Percentiles rank a stretch among this genome's conserved stretches.
These are phyloP conservation scores for Megaceryle maxima DNA, from an alignment of 2,113 vertebrate genomes.

Conservation along the genomic window DNA sequence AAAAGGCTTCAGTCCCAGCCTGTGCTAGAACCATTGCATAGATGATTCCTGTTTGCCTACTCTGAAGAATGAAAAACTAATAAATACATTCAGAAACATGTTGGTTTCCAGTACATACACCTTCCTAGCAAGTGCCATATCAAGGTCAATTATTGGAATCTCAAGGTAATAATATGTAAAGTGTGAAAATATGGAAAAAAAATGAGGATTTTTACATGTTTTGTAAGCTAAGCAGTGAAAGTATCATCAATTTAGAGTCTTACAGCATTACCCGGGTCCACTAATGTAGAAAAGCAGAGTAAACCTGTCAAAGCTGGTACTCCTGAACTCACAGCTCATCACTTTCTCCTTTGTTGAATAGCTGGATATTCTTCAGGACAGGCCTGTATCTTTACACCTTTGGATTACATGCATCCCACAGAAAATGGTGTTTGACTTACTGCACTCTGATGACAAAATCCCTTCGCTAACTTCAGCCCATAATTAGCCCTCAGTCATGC, in stretches of 20 bases:
- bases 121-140: neutral
- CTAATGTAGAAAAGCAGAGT: neutral
- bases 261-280: neutral
- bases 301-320: neutral
- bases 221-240: neutral
- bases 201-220: neutral
- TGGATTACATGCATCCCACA: neutral
- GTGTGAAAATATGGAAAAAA: neutral
- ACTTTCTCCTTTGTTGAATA: neutral
- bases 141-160: neutral
- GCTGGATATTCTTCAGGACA: neutral
- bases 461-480: neutral
- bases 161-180: neutral
- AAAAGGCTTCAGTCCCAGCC: neutral
- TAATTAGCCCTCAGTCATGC: fast-evolving
- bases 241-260: neutral
- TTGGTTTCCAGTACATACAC: neutral
- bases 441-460: neutral
- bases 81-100: neutral
- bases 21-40: neutral
- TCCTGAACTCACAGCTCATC: neutral
- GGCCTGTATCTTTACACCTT: neutral
- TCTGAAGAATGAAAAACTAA: neutral
- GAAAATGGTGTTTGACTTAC: neutral
- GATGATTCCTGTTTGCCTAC: neutral